Conservation (phyloP, 2,797 vertebrate species). For the Sciurus vulgaris region DNA sequence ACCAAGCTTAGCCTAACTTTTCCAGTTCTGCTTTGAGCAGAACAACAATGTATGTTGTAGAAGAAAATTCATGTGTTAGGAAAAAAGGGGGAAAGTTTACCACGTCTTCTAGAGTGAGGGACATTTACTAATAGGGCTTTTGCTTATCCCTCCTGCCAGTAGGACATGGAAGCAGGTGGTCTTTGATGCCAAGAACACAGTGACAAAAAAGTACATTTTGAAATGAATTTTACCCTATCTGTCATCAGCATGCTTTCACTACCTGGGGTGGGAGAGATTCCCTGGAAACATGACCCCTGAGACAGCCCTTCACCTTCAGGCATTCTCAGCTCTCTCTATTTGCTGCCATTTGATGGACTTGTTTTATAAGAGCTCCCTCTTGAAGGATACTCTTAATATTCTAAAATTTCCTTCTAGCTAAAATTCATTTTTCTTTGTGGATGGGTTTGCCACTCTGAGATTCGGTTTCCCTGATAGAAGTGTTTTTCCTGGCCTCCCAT, state of each 20-base stretch:
- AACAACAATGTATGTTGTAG: neutral
- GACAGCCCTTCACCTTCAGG: neutral
- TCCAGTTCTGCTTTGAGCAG: neutral
- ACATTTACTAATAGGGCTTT: neutral
- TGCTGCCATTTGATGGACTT: neutral
- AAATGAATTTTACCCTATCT: neutral
- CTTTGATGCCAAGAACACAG: neutral
- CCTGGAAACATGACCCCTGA: neutral
- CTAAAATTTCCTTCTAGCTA: neutral
- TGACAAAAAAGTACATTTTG: neutral
- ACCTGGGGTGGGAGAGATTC: neutral
- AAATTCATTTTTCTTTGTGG: neutral
- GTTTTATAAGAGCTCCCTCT: neutral
- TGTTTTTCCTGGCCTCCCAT: neutral
- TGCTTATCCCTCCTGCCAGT: neutral
- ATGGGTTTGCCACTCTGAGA: constrained; percentile 19
- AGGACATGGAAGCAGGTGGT: neutral
- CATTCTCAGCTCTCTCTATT: neutral
- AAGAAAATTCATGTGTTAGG: neutral
- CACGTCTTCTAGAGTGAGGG: neutral
- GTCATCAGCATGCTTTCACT: neutral
- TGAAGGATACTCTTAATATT: neutral
- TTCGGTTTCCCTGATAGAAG: constrained; percentile 58
- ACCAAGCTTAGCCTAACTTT: neutral
- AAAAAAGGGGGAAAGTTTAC: neutral